Base-by-base conservation (phyloP, 1,140 invertebrate species). In the Drosophila seguyi region DNA sequence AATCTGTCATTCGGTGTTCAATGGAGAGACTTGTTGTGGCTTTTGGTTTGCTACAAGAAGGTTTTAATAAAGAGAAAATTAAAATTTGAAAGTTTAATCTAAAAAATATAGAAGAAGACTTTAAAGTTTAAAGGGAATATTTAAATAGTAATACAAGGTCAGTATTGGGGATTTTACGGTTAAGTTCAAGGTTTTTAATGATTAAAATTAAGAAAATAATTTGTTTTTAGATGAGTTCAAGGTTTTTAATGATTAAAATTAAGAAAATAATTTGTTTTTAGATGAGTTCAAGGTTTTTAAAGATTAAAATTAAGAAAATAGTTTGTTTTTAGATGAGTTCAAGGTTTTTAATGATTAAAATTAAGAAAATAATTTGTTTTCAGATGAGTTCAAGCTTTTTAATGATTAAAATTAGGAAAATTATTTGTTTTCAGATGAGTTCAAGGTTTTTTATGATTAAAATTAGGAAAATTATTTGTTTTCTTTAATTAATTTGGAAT, bases 1-100 rank as follows among this genome's bases (percentile, higher is more conserved):
- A 25, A 63, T 16, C 13, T 31, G 2, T 11, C 4, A n/a, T n/a
- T 55, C 14, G 14, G 20, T 38, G 52, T 69, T 69, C 38, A 69
- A 69, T 66, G 50, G 38, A 41, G 16, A 50, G 44, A 8, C 44
- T 65, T 47, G 27, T 18, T 10, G 27, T 34, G 10, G n/a, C 16
- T 22, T 27, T 25, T 4, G 25, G 5, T 34, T 48, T 11, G n/a
- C n/a, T 6, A 0, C 6, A n/a, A 29, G 11, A 25, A 39, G 18
- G 14, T 52, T 10, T 31, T n/a, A 14, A 6, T 6, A 22, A 60
- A 50, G 58, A 27, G 29, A 18, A 22, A 27, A 25, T 50, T 10
- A 52, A 52, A 20, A 59, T 42, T 3, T 42, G 8, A 25, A 42
- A 16, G 6, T 11, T 34, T 1, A 39, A n/a, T 8, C 20, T 4